Base-by-base conservation (phyloP, 2,888 invertebrate species). In the Arrhopalites spinosus region DNA sequence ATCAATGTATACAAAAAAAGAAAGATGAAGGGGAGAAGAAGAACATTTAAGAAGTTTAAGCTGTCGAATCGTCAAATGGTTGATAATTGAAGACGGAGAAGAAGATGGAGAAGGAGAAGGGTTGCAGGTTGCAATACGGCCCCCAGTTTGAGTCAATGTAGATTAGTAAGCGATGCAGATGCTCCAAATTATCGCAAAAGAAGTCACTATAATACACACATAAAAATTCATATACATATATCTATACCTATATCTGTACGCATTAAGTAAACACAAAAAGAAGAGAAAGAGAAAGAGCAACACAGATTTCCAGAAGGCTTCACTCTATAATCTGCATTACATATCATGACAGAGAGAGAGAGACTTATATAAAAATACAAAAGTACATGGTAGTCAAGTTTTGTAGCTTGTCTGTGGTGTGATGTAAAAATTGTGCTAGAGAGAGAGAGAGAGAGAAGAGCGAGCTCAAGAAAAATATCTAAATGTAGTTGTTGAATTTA, bases 51-150 rank as follows among this genome's bases (percentile, higher is more conserved):
- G 36, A n/a, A 50, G 50, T n/a, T 50, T 8, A n/a, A n/a, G 50
- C 50, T 50, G 50, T 50, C 50, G 27, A 68, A 68, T 47, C 27
- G 68, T 68, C 50, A 45, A 68, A 68, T 47, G 50, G 68, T 50
- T 68, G 68, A 68, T 68, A 50, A 68, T 68, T 68, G 43, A 47
- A 68, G 68, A 36, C 3, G 36, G 36, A 36, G 36, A 11, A 36
- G 36, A 68, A 68, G 68, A n/a, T n/a, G n/a, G n/a, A n/a, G n/a
- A n/a, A 36, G 36, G 36, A 36, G 36, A 68, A 68, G 68, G 50
- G 68, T 68, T 68, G 68, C 68, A 68, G 68, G 50, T 68, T 70
- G 70, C 36, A 56, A 56, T 70, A 36, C 29, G 20, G 17, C 70
- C 3, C 27, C n/a, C 59, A 59, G 25, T 59, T 27, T 25, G 23